A percentile compares a stretch with the other conserved stretches of the same genome.
phyloP scores from a whole-genome alignment of 64 coral and sea anemone species.

The Actinia equina region DNA sequence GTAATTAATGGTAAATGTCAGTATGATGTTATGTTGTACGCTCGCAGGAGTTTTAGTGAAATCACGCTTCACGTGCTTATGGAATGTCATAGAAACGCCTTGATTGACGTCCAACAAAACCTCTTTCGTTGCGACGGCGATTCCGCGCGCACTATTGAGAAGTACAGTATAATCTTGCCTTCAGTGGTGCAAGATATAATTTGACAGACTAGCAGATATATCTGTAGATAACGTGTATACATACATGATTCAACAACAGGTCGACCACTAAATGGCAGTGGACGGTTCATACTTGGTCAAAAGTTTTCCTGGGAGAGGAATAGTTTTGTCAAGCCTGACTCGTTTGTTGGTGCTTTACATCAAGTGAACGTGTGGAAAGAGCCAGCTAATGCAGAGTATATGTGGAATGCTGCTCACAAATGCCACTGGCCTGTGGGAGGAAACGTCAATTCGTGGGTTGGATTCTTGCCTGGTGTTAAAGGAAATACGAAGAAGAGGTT shows the following conservation, averaged over 20 bases:
- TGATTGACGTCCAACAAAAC: too few relatives aligned
- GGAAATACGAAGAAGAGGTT: slow-evolving; percentile 51
- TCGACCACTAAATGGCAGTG: slow-evolving; percentile 31
- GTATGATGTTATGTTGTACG: background rate
- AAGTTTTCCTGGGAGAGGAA: slow-evolving; percentile 3
- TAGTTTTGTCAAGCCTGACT: background rate
- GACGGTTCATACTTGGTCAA: slow-evolving; percentile 37
- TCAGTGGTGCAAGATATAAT: too few relatives aligned
- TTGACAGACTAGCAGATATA: too few relatives aligned
- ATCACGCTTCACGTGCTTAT: too few relatives aligned
- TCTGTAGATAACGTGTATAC: too few relatives aligned
- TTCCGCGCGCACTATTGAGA: too few relatives aligned
- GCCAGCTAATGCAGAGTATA: slow-evolving; percentile 39
- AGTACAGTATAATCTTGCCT: too few relatives aligned
- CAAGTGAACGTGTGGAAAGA: slow-evolving; percentile 56
- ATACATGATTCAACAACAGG: background rate
- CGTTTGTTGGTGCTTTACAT: slow-evolving; percentile 60
- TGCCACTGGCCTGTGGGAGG: slow-evolving; percentile 56
- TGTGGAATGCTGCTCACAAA: slow-evolving; percentile 70
- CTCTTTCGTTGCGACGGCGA: too few relatives aligned
- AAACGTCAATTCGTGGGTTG: slow-evolving; percentile 47
- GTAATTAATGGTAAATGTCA: too few relatives aligned
- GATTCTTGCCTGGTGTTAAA: slow-evolving; percentile 53
- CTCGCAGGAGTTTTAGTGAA: too few relatives aligned
- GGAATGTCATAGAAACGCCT: too few relatives aligned